Conservation (phyloP, 2,888 invertebrate species). For the Entomobrya multifasciata region DNA sequence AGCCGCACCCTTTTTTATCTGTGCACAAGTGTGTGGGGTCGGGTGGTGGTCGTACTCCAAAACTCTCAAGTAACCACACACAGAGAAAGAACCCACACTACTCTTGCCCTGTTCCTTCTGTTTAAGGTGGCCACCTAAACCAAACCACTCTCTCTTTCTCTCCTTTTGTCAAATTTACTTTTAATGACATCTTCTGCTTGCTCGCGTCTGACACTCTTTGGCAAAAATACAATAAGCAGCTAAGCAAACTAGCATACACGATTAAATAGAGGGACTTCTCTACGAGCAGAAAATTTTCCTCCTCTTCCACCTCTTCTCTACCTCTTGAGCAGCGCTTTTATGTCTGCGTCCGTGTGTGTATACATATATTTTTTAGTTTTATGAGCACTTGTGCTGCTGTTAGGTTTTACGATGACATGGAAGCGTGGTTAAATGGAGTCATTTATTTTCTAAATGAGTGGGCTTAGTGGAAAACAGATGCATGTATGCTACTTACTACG, state of each 20-base stretch:
- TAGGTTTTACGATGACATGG: slow-evolving; percentile 70
- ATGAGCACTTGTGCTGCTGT: slow-evolving; percentile 70
- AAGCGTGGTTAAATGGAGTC: slow-evolving; percentile 73
- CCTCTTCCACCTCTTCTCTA: background rate
- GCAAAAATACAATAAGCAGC: background rate
- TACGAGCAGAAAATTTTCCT: slow-evolving; percentile 4
- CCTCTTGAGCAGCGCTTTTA: too few species aligned
- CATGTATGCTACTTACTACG: background rate
- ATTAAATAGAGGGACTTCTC: too few species aligned
- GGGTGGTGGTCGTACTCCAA: background rate
- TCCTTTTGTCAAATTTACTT: slow-evolving; percentile 43
- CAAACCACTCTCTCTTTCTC: too few species aligned
- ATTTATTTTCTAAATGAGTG: slow-evolving; percentile 72
- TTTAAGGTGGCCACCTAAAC: background rate
- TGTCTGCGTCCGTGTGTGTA: background rate
- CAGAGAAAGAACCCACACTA: too few species aligned
- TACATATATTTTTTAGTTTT: slow-evolving; percentile 57
- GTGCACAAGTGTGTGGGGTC: too few species aligned
- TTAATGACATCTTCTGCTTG: slow-evolving; percentile 48
- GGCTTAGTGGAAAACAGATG: slow-evolving; percentile 58
- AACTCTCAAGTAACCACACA: slow-evolving; percentile 1
- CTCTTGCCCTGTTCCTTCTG: too few species aligned
- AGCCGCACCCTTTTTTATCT: slow-evolving; percentile 5
- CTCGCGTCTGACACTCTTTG: too few species aligned
- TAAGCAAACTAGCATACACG: background rate